Base-by-base conservation (phyloP, 2,888 invertebrate genomes). In the Cancer borealis region DNA sequence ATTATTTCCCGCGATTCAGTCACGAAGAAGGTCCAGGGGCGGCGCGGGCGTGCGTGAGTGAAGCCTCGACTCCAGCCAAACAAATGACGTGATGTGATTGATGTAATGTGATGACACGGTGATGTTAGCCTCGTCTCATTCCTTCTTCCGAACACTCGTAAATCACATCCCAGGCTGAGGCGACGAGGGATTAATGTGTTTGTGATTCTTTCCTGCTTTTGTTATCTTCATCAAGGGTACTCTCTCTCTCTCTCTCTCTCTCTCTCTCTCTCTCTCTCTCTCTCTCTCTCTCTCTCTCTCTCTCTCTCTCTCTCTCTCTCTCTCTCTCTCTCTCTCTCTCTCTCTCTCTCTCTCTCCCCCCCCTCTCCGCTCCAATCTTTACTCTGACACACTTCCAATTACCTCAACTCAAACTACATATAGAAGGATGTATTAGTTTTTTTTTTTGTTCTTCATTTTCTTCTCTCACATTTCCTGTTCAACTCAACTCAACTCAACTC, bases 1-100 rank as follows among this genome's bases (percentile, higher is more conserved):
- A 92, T 93, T 93, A 92, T 93, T 93, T 93, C 73, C 26, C 49
- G 54, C 54, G 14, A 54, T 91, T 93, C 93, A 92, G 89, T 93
- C 90, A 93, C 93, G 93, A 79, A 93, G 30, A 60, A 66, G 54
- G 49, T 88, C 17, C 73, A 12, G 60, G 30, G 30, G 89, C n/a
- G 60, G 45, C 79, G 21, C 30, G 30, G 30, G 10, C 26, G 30
- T 30, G 79, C 79, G 79, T 79, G 79, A 79, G 79, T 12, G 79
- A 79, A 79, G 26, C 12, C 88, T 88, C 47, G 88, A 39, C 45
- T 39, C 39, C 30, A 46, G 49, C 46, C 47, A 93, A 93, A 93
- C 79, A 93, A 79, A 89, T 84, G 49, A 54, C 90, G 26, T 79
- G 79, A 79, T 79, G 79, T 79, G 79, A 93, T 79, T 79, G 79